Conservation (phyloP, 2,888 invertebrate species). For the Drosophila helvetica region DNA sequence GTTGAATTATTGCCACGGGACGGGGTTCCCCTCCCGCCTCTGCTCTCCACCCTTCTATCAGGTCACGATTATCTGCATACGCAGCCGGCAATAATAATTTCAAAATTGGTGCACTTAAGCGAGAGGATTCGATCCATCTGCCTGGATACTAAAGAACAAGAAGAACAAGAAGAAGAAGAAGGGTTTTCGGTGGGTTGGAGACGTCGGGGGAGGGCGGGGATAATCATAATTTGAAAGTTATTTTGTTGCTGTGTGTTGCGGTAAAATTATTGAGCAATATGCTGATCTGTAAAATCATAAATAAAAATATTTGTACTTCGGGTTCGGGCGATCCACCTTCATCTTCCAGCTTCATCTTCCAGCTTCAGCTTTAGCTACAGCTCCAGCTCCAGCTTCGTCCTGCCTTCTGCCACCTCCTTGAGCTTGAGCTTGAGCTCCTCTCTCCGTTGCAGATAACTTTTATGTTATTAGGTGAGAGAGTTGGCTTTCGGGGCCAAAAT, state of each 20-base stretch:
- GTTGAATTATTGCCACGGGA: slow-evolving; percentile 57
- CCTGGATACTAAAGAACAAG: slow-evolving; percentile 13
- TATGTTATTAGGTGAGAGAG: slow-evolving; percentile 82
- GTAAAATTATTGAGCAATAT: slow-evolving; percentile 84
- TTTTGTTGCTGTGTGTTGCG: slow-evolving; percentile 57
- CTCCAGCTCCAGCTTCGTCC: slow-evolving; percentile 18
- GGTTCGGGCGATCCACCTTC: slow-evolving; percentile 16
- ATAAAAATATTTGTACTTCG: slow-evolving; percentile 80
- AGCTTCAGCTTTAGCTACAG: slow-evolving; percentile 3
- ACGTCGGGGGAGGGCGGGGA: neutral
- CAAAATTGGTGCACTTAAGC: slow-evolving; percentile 81
- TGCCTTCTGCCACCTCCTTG: slow-evolving; percentile 9
- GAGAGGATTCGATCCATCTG: slow-evolving; percentile 7
- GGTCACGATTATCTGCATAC: slow-evolving; percentile 83
- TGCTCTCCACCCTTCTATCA: slow-evolving; percentile 41
- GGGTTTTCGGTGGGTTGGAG: slow-evolving; percentile 6
- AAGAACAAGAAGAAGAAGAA: slow-evolving; percentile 1
- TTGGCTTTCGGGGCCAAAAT: slow-evolving; percentile 66
- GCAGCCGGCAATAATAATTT: slow-evolving; percentile 80
- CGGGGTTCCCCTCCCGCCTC: slow-evolving; percentile 3
- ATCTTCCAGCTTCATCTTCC: neutral
- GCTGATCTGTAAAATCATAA: slow-evolving; percentile 84
- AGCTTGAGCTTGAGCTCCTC: slow-evolving; percentile 5
- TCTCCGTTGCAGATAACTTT: slow-evolving; percentile 67
- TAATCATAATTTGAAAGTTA: slow-evolving; percentile 74